Base-by-base conservation (phyloP, 1,140 invertebrate species). In the Lepidurus couesii region DNA sequence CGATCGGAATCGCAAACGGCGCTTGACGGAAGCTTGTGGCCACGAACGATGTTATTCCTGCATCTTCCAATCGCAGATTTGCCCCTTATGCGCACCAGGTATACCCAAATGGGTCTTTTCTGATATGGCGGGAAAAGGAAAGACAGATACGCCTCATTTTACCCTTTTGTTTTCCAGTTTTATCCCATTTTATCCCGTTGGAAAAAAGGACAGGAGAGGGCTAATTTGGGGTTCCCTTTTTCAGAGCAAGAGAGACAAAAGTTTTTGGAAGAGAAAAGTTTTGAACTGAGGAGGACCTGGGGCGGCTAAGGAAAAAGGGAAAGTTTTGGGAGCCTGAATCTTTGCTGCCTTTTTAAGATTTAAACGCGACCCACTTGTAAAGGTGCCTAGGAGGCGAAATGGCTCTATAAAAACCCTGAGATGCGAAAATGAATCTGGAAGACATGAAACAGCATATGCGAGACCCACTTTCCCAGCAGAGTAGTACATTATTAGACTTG, bases 31-130 rank as follows among this genome's bases (percentile, higher is more conserved):
- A 86, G 91, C 93, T 77, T 98, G 95, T 86, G 95, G 95, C 80
- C 95, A 97, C 88, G 94, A 96, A 84, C 88, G 94, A 74, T 97
- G 95, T 86, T 97, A 96, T 87, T 92, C 93, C 80, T 97, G 95
- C 86, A 92, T 96, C 89, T 95, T 96, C 87, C 91, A 91, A 82
- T 94, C 92, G 86, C 94, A 96, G 85, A 88, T 90, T 42, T 97
- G 95, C 85, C 94, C 94, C n/a, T 88, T 96, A 42, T 97, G 95
- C 84, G 88, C 88, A 45, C 77, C 80, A 77, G 77, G 79, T 81
- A 78, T 44, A 65, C 47, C 21, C 1, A 34, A 1, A 34, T 3
- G 2, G 2, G 2, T 34, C 34, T 34, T 34, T 34, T 34, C 34
- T 34, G 2, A 34, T 34, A 34, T 0, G 4, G 34, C 34, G 34